These are phyloP conservation scores for Melanotaenia maccullochi DNA, from an alignment of 2,797 vertebrate species.

Conservation along the genomic window DNA sequence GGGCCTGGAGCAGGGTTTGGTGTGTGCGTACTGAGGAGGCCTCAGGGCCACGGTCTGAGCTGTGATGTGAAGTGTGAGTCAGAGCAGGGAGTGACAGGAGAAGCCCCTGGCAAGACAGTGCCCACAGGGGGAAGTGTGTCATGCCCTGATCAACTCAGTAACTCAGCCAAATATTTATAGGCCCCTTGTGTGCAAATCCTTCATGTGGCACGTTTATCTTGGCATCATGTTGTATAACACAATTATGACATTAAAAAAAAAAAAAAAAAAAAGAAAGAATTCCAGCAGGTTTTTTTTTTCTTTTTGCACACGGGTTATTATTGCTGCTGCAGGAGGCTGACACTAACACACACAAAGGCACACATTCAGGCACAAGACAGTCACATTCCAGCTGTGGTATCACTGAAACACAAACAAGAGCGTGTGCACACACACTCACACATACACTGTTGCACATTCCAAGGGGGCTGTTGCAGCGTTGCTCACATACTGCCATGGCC, in stretches of 20 bases:
- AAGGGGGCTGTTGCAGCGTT: constrained; percentile 43
- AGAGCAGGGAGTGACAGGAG: constrained; percentile 75
- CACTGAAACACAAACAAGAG: constrained; percentile 79
- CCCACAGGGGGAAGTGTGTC: constrained; percentile 62
- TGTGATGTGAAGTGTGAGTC: constrained; percentile 79
- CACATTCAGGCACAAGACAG: constrained; percentile 78
- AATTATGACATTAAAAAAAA: constrained; percentile 32
- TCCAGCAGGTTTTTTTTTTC: constrained; percentile 48
- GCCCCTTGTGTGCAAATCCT: constrained; percentile 25
- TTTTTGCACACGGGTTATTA: constrained; percentile 45
- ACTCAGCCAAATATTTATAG: constrained; percentile 52
- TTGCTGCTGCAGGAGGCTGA: constrained; percentile 41
- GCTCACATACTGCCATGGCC: constrained; percentile 76
- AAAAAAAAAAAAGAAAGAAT: constrained; percentile 19
- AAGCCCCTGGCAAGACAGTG: constrained; percentile 62
- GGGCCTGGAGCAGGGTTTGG: constrained; percentile 64
- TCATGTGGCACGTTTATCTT: constrained; percentile 72
- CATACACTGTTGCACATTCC: constrained; percentile 77
- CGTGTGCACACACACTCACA: constrained; percentile 57
- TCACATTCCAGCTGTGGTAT: constrained; percentile 75
- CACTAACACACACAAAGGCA: constrained; percentile 70
- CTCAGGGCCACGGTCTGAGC: constrained; percentile 48
- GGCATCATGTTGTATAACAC: constrained; percentile 41
- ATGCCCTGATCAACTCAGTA: constrained; percentile 58
- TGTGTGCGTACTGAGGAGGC: constrained; percentile 59